phyloP scores from a whole-genome alignment of 2,113 vertebrate species.

The Aspiorhynchus laticeps region DNA sequence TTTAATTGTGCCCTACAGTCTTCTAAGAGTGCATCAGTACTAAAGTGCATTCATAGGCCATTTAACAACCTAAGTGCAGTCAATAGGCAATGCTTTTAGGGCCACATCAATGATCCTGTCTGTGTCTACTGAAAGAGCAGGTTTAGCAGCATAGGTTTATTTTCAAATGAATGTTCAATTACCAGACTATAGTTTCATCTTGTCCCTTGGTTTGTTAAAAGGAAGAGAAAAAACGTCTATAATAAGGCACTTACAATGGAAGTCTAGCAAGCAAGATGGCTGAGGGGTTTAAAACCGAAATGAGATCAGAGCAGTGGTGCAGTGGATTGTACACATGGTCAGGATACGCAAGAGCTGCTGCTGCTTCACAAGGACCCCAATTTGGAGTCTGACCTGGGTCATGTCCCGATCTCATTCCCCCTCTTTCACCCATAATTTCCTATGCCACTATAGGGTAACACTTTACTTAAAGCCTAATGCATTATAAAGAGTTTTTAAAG shows the following conservation, averaged over 20 bases:
- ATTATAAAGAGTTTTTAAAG: too few species aligned
- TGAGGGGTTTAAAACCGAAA: background rate
- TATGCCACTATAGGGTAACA: background rate
- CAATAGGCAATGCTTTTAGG: background rate
- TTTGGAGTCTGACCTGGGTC: background rate
- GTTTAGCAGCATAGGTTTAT: background rate
- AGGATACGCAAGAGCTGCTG: background rate
- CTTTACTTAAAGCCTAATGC: too few species aligned
- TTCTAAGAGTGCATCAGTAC: background rate
- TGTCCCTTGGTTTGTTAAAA: background rate
- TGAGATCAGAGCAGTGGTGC: background rate
- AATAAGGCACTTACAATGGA: background rate
- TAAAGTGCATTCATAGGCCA: background rate
- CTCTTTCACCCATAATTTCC: background rate
- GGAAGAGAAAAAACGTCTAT: background rate
- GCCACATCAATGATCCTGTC: conserved; percentile 25
- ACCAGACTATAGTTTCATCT: background rate
- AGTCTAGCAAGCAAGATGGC: background rate
- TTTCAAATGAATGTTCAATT: background rate
- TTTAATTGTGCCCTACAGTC: background rate
- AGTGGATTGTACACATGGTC: background rate
- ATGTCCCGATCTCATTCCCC: background rate
- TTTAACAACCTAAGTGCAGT: background rate
- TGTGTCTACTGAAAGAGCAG: background rate
- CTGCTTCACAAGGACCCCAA: background rate